These are phyloP conservation scores for Camptogramma bilineatum DNA, from an alignment of 2,888 invertebrate genomes.

Conservation along the genomic window DNA sequence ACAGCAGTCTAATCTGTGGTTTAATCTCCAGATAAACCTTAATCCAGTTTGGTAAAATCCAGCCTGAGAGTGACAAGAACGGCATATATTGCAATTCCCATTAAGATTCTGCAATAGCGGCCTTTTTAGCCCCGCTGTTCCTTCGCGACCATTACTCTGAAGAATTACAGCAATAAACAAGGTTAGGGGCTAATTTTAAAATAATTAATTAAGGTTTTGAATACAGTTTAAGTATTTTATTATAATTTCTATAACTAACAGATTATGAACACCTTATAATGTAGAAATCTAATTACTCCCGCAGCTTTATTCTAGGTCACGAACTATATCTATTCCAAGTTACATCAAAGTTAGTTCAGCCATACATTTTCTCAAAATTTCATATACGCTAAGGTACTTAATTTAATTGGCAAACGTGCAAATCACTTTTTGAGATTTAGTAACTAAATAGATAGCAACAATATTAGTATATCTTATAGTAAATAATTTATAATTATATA, in stretches of 20 bases:
- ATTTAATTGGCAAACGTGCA: background rate
- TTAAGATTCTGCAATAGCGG: no score
- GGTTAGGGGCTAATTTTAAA: no score
- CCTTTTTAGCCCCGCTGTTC: no score
- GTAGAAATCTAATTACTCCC: background rate
- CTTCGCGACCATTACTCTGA: no score
- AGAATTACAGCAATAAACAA: no score
- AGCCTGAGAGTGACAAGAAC: no score
- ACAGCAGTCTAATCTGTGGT: no score
- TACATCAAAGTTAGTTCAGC: background rate
- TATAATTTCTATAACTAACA: background rate
- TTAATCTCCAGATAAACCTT: no score
- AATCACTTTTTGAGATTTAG: background rate
- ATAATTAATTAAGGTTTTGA: no score
- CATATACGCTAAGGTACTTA: background rate
- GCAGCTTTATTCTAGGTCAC: background rate
- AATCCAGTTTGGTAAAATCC: no score
- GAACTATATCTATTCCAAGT: constrained; percentile 1
- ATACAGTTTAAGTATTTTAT: background rate
- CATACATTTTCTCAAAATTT: background rate
- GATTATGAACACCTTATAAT: background rate
- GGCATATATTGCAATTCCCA: no score
- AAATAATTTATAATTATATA: background rate
- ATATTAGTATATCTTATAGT: no score
- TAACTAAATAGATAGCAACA: background rate